phyloP scores from a whole-genome alignment of 2,113 vertebrate species.

The Erythrocebus patas region DNA sequence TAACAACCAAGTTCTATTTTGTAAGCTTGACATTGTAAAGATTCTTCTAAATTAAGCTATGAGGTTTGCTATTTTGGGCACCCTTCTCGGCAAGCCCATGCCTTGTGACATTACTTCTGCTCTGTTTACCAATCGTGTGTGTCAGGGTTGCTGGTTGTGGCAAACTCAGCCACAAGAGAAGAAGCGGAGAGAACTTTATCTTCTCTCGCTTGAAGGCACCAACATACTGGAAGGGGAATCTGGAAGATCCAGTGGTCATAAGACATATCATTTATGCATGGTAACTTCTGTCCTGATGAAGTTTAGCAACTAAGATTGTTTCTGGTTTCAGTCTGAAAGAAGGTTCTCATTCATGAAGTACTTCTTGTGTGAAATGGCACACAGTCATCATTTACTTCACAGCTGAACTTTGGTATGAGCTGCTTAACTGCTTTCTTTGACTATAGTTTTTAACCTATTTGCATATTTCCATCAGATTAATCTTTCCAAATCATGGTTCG shows the following conservation, averaged over 20 bases:
- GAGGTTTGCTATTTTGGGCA: constrained; percentile 50
- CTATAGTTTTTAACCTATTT: not conserved
- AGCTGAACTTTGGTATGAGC: not conserved
- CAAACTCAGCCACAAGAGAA: not conserved
- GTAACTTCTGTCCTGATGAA: not conserved
- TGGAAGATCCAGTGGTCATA: not conserved
- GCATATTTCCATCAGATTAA: not conserved
- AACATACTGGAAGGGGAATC: not conserved
- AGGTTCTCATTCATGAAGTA: not conserved
- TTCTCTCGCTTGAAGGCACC: not conserved
- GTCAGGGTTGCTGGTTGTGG: constrained; percentile 43
- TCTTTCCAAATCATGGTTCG: constrained; percentile 16
- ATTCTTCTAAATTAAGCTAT: constrained; percentile 52
- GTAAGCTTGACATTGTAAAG: not conserved
- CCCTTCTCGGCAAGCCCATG: not conserved
- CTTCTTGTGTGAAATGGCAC: constrained; percentile 10
- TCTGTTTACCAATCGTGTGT: constrained; percentile 71
- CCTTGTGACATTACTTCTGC: constrained; percentile 56
- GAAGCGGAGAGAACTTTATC: not conserved
- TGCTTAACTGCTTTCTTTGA: not conserved
- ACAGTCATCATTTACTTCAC: not conserved
- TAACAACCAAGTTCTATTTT: not conserved
- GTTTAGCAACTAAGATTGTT: constrained; percentile 10
- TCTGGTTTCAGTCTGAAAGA: not conserved
- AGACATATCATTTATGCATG: not conserved